phyloP scores from a whole-genome alignment of 2,797 vertebrate species.

The Schizopygopsis malacanthus region DNA sequence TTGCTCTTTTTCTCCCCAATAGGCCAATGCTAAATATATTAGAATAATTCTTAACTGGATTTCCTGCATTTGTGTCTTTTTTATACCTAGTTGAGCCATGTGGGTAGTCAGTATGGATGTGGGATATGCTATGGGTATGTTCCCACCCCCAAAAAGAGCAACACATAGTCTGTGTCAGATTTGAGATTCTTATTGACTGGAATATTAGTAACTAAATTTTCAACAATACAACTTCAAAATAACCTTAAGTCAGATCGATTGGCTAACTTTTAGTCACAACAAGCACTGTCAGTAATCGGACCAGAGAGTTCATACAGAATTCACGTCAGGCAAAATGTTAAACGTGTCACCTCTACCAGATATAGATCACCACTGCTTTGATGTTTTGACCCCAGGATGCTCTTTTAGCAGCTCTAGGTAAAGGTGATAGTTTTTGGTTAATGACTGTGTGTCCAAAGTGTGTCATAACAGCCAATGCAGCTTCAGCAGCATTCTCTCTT shows the following conservation, averaged over 20 bases:
- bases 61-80: background rate
- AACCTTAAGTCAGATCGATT: no score
- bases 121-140: background rate
- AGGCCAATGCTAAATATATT: background rate
- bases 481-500: slow-evolving; percentile 18
- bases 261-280: background rate
- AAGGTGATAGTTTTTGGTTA: slow-evolving; percentile 23
- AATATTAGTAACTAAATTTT: background rate
- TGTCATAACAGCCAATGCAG: background rate
- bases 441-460: background rate
- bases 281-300: background rate
- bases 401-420: slow-evolving; percentile 10
- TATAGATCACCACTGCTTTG: slow-evolving; percentile 14
- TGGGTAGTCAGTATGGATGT: no score
- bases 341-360: background rate
- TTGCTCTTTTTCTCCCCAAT: background rate
- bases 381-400: background rate
- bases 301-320: background rate
- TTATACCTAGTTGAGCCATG: background rate
- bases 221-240: background rate
- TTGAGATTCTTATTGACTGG: background rate
- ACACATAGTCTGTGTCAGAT: background rate
- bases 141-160: background rate
- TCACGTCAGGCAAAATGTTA: background rate
- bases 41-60: background rate